A percentile compares a stretch with the other conserved stretches of the same genome.
These are phyloP conservation scores for Agraylea sexmaculata DNA, from an alignment of 1,140 invertebrate genomes.

Conservation along the genomic window DNA sequence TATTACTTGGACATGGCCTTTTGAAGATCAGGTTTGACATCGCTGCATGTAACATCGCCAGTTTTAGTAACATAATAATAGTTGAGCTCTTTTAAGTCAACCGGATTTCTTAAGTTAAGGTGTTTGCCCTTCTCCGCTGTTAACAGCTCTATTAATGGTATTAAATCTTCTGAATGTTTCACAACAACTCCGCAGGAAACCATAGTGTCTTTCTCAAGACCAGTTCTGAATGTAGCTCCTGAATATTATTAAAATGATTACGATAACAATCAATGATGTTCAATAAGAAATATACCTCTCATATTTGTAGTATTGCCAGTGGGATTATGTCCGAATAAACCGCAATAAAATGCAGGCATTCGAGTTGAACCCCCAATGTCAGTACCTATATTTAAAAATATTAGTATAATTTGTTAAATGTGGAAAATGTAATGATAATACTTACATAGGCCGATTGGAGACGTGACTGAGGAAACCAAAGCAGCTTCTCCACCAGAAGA, in stretches of 20 bases:
- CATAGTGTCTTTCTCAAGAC: slow-evolving; percentile 43
- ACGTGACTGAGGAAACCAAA: slow-evolving; percentile 60
- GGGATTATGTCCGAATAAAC: slow-evolving; percentile 86
- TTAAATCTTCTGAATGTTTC: slow-evolving; percentile 62
- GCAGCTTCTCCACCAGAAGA: slow-evolving; percentile 74
- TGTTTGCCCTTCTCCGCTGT: slow-evolving; percentile 37
- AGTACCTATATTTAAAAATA: slow-evolving; percentile 38
- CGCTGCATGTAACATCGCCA: slow-evolving; percentile 54
- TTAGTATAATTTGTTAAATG: not conserved
- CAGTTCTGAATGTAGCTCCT: slow-evolving; percentile 48
- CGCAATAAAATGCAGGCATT: slow-evolving; percentile 91
- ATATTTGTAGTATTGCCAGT: slow-evolving; percentile 51
- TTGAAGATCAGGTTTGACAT: slow-evolving; percentile 55
- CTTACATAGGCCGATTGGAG: slow-evolving; percentile 72
- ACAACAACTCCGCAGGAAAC: slow-evolving; percentile 67
- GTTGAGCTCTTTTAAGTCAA: slow-evolving; percentile 43
- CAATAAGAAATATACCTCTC: slow-evolving; percentile 26
- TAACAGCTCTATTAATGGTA: slow-evolving; percentile 55
- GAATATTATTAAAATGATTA: slow-evolving; percentile 10
- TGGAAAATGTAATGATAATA: slow-evolving; percentile 10
- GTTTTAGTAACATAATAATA: slow-evolving; percentile 68
- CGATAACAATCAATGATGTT: slow-evolving; percentile 3
- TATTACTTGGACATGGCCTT: slow-evolving; percentile 44
- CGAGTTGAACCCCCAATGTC: slow-evolving; percentile 94
- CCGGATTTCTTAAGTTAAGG: slow-evolving; percentile 26